A percentile compares a stretch with the other conserved stretches of the same genome.
Conservation (phyloP, 2,888 invertebrate genomes). For the Lasioglossum vierecki region DNA sequence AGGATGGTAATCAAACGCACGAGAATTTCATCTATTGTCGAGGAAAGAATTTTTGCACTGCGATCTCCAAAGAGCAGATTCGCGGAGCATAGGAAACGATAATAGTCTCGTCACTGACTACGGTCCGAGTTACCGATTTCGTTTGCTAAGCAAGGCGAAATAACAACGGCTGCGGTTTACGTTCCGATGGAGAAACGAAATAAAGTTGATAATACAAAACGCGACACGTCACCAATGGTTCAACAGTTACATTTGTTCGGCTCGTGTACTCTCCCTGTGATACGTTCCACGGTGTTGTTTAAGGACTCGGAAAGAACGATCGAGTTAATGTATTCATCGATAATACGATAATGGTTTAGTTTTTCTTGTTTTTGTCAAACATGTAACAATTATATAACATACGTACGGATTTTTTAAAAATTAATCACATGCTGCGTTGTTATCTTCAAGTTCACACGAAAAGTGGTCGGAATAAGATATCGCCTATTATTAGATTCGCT, state of each 20-base stretch:
- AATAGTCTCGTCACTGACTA: neutral
- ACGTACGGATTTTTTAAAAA: constrained; percentile 66
- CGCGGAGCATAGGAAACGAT: neutral
- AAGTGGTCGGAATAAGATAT: constrained; percentile 75
- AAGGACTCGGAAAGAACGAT: constrained; percentile 27
- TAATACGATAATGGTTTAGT: constrained; percentile 26
- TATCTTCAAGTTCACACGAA: constrained; percentile 78
- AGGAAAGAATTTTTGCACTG: neutral
- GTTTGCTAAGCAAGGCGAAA: constrained; percentile 9
- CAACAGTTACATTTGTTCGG: constrained; percentile 44
- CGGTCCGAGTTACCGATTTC: neutral
- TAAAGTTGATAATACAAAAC: constrained; percentile 34
- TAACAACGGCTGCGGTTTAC: neutral
- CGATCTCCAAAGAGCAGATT: neutral
- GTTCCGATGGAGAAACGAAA: constrained; percentile 11
- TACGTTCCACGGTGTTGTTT: constrained; percentile 25
- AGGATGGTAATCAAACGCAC: neutral
- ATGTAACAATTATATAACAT: constrained; percentile 61
- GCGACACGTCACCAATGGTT: constrained; percentile 58
- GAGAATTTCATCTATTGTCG: neutral
- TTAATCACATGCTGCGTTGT: constrained; percentile 58
- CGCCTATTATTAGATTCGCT: constrained; percentile 73
- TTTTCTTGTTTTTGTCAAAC: constrained; percentile 28
- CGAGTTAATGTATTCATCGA: constrained; percentile 9
- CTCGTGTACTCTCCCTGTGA: constrained; percentile 16